Base-by-base conservation (phyloP, 2,113 vertebrate species). In the Merops nubicus region DNA sequence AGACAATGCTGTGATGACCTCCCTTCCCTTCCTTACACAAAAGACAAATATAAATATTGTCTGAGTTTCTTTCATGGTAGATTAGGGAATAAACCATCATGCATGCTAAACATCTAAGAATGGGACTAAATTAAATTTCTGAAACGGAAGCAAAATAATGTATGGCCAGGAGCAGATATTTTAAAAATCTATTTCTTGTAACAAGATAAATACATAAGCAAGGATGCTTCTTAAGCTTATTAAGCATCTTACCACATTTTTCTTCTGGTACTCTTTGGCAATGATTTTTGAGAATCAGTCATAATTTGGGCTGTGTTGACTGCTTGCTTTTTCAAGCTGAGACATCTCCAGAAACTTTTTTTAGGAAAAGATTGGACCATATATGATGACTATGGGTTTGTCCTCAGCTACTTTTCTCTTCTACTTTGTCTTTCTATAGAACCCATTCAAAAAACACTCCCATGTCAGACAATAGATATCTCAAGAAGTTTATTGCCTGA, bases 41-140 rank as follows among this genome's bases (percentile, higher is more conserved):
- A 23, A 50, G 53, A 94, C 40, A 70, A 89, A 51, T 48, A 88
- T 28, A 89, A 95, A 78, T 6, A 51, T 91, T 94, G 90, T 51
- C 85, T 88, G 45, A 93, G 42, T 73, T 88, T 83, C 63, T 88
- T 94, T 95, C 63, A 70, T 88, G 79, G 72, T 74, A 93, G 82
- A 83, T 94, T 91, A 93, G 68, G 59, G 94, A 90, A 94, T 88
- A 75, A 91, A 74, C 69, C 67, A 70, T 76, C 47, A 26, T 51
- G 42, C 60, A 47, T 80, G 47, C 54, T 84, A 59, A 95, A 74
- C 34, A 74, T 74, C 86, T 88, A 81, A 91, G 70, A 86, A 77
- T 40, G 33, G n/a, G 18, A 59, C 67, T 85, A 72, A 95, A 89
- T 91, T 68, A 60, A 59, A 79, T 90, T 94, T 80, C 88, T 84